Evolutionary conservation across 2,113 vertebrate species (phyloP).

Genomic region (Corythornis cristatus): DNA sequence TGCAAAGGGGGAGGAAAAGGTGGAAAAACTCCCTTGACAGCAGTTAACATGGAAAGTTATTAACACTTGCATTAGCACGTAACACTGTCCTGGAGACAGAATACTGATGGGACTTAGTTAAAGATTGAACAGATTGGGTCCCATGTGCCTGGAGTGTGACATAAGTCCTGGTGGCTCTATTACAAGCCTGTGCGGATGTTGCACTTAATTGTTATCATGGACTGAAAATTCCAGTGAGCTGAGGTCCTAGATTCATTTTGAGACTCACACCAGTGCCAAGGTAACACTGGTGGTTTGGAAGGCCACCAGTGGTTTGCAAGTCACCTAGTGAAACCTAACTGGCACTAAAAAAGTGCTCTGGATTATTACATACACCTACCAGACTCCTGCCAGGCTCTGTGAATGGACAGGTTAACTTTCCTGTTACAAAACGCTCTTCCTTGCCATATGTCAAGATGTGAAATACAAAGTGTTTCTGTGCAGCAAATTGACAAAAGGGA

Average conservation of each 20-base stretch:
- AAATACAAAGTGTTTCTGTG: not conserved
- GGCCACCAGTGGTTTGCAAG: not conserved
- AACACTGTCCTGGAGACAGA: not conserved
- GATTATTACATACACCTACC: not conserved
- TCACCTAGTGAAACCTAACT: not conserved
- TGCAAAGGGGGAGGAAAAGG: not conserved
- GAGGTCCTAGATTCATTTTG: not conserved
- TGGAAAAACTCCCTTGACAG: not conserved
- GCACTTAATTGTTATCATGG: not conserved
- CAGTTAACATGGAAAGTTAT: slow-evolving; percentile 14
- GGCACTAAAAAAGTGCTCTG: not conserved
- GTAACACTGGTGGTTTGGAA: not conserved
- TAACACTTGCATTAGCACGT: not conserved
- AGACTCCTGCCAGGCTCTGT: not conserved
- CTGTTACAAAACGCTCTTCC: not conserved
- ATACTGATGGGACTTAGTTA: slow-evolving; percentile 11
- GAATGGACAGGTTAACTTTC: not conserved
- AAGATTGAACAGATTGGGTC: not conserved
- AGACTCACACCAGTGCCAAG: not conserved
- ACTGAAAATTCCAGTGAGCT: not conserved
- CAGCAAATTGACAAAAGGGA: not conserved
- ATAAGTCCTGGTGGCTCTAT: not conserved
- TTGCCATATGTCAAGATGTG: not conserved
- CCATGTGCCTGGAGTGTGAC: not conserved
- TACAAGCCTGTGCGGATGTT: not conserved